phyloP scores from a whole-genome alignment of 2,797 vertebrate genomes.

The Rhinatrema bivittatum region DNA sequence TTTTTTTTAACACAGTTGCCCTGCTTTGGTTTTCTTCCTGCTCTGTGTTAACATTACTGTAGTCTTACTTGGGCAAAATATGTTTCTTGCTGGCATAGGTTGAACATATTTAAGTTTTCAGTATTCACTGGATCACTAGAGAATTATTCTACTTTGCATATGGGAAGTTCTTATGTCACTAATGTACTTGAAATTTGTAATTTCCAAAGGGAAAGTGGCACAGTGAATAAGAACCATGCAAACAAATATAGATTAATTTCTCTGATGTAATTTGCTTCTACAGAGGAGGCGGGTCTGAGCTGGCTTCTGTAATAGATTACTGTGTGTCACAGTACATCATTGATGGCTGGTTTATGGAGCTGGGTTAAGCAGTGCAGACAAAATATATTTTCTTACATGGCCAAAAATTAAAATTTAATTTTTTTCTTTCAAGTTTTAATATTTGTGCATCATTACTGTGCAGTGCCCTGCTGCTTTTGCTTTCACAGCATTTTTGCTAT shows the following conservation, averaged over 20 bases:
- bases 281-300: not conserved
- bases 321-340: slow-evolving; percentile 10
- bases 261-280: slow-evolving; percentile 2
- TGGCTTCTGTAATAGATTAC: slow-evolving; percentile 1
- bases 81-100: slow-evolving; percentile 8
- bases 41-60: not conserved
- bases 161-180: slow-evolving; percentile 11
- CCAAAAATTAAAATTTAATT: too few relatives aligned
- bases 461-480: too few relatives aligned
- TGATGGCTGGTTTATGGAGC: slow-evolving; percentile 1
- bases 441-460: too few relatives aligned
- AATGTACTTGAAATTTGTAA: slow-evolving; percentile 3
- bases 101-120: slow-evolving; percentile 13
- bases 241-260: slow-evolving; percentile 8
- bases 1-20: slow-evolving; percentile 6
- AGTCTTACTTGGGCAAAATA: slow-evolving; percentile 5
- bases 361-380: slow-evolving; percentile 14
- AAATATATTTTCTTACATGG: too few relatives aligned
- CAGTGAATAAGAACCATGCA: not conserved
- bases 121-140: slow-evolving; percentile 2
- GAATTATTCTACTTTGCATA: not conserved
- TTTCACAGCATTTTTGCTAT: too few relatives aligned
- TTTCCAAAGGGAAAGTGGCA: slow-evolving; percentile 15
- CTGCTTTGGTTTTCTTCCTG: not conserved
- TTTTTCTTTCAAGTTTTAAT: too few relatives aligned